A percentile compares a stretch with the other conserved stretches of the same genome.
phyloP scores from a whole-genome alignment of 2,797 vertebrate species.

The Sternarchorhynchus goeldii region DNA sequence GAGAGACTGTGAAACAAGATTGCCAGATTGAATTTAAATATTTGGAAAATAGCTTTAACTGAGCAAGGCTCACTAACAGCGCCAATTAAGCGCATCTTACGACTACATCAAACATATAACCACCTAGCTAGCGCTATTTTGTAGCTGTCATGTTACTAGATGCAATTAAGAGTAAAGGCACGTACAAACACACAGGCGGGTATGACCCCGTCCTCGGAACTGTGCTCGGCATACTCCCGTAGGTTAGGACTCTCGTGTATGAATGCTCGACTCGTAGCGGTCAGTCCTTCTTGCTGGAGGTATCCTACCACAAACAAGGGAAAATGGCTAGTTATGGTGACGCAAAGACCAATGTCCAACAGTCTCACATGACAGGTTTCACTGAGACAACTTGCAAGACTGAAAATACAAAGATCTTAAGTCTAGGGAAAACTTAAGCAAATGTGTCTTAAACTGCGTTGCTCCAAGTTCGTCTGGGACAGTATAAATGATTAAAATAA shows the following conservation, averaged over 20 bases:
- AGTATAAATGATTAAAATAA: too few relatives aligned
- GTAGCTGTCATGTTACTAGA: neutral
- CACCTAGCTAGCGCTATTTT: neutral
- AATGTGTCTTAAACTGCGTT: constrained; percentile 42
- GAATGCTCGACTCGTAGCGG: constrained; percentile 85
- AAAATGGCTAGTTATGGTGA: neutral
- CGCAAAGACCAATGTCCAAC: too few relatives aligned
- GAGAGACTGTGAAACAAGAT: constrained; percentile 81
- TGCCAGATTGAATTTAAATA: neutral
- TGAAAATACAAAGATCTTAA: neutral
- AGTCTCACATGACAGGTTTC: neutral
- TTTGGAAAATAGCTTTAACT: neutral
- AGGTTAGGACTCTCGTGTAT: constrained; percentile 93
- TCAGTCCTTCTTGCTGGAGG: constrained; percentile 93
- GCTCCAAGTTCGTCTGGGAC: too few relatives aligned
- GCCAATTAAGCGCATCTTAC: neutral
- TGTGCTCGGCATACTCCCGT: constrained; percentile 96
- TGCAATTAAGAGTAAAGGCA: constrained; percentile 20
- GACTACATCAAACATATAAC: neutral
- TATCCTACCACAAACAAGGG: constrained; percentile 78
- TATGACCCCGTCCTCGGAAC: constrained; percentile 87
- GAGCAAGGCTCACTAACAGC: neutral
- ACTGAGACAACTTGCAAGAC: neutral
- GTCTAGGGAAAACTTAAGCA: too few relatives aligned
- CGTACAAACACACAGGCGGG: constrained; percentile 96